Base-by-base conservation (phyloP, 2,888 invertebrate species). In the Formica aserva region DNA sequence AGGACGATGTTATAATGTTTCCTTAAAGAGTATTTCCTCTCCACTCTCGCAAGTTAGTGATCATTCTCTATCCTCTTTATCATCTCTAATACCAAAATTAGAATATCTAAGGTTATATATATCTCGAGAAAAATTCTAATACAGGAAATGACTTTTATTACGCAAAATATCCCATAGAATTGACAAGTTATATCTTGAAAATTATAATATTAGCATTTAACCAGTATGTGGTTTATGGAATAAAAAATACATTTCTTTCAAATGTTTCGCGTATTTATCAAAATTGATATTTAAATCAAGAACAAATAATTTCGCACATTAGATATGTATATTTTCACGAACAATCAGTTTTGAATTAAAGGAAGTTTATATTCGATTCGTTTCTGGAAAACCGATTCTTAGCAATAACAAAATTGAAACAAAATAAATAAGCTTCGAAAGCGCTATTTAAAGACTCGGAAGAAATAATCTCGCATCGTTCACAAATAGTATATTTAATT, bases 21-120 rank as follows among this genome's bases (percentile, higher is more conserved):
- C 11, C 18, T 18, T 35, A 5, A 32, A 26, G 29, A 26, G 29
- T 6, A 11, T 32, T 48, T 35, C 1, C 65, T 29, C 26, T 22
- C 5, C 71, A 22, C 2, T 55, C 22, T 35, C 1, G 26, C 48
- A 65, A 76, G 52, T 76, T 63, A 3, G 15, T 6, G 32, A 62
- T 13, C 15, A 32, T 48, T 76, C 15, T 38, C 38, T 26, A 26
- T 35, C 22, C 18, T 52, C 45, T 45, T 63, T 26, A 52, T 76
- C 26, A 22, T 65, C 18, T 35, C 76, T 35, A 76, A 76, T 22
- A 35, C 15, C 18, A 13, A 65, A 65, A 62, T 45, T 74, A 74
- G 26, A 62, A 75, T 75, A 75, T 45, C 62, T 45, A 62, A 45
- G 41, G 1, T 13, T 4, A 11, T 29, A 75, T 75, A 11, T 29